Conservation (phyloP, 2,888 invertebrate species). For the Brachynemurus nebulosus region DNA sequence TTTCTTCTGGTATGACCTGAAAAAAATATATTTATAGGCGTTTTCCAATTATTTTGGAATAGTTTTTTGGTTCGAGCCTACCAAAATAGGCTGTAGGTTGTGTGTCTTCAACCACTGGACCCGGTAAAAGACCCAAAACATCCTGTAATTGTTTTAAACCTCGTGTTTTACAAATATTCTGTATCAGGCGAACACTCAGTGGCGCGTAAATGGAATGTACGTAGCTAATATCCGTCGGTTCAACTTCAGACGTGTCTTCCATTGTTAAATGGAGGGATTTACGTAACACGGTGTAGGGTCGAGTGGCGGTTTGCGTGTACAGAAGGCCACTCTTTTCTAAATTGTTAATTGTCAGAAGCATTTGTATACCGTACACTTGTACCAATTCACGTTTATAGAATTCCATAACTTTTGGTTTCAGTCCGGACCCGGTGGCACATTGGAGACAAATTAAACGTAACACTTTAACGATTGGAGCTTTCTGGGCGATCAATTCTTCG, state of each 20-base stretch:
- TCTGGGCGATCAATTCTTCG: slow-evolving; percentile 82
- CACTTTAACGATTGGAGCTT: slow-evolving; percentile 67
- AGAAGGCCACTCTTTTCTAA: slow-evolving; percentile 78
- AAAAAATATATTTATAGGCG: slow-evolving; percentile 18
- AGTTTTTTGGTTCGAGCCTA: neutral
- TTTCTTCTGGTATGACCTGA: slow-evolving; percentile 41
- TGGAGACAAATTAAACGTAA: slow-evolving; percentile 86
- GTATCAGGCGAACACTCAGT: slow-evolving; percentile 72
- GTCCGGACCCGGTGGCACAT: slow-evolving; percentile 80
- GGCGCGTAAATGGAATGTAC: slow-evolving; percentile 92
- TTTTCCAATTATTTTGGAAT: neutral
- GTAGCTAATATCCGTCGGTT: slow-evolving; percentile 78
- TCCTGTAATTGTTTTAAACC: slow-evolving; percentile 75
- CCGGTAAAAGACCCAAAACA: slow-evolving; percentile 69
- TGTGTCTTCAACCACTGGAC: slow-evolving; percentile 54
- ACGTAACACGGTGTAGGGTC: slow-evolving; percentile 61
- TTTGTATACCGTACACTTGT: slow-evolving; percentile 70
- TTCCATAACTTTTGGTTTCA: slow-evolving; percentile 75
- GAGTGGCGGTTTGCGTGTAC: slow-evolving; percentile 52
- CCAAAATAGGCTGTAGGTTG: slow-evolving; percentile 26
- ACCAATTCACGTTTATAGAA: slow-evolving; percentile 45
- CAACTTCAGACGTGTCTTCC: slow-evolving; percentile 73
- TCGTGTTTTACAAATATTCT: slow-evolving; percentile 60
- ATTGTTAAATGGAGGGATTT: slow-evolving; percentile 74
- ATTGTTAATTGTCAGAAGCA: slow-evolving; percentile 68